Percentiles rank a stretch among this genome's conserved stretches.
These are phyloP conservation scores for Porites rus DNA, from an alignment of 92 coral and sea anemone genomes.

Conservation along the genomic window DNA sequence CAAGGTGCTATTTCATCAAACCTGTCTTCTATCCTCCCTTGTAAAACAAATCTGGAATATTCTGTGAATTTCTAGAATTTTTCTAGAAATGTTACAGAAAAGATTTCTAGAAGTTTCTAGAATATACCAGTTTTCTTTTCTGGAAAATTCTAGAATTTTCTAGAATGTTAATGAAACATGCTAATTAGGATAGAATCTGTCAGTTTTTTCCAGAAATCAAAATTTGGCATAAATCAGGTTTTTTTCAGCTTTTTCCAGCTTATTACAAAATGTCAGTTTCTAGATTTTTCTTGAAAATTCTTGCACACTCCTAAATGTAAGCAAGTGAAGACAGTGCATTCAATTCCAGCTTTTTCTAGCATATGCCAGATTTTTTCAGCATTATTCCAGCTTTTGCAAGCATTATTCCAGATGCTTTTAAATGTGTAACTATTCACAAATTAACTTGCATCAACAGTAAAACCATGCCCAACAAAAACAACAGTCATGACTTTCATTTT, in stretches of 20 bases:
- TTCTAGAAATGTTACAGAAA: constrained; percentile 29
- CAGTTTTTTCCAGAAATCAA: constrained; percentile 25
- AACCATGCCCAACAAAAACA: no score
- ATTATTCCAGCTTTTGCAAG: constrained; percentile 5
- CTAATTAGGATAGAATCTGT: constrained; percentile 14
- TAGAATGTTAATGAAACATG: constrained; percentile 26
- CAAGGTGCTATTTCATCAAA: constrained; percentile 71
- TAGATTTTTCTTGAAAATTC: constrained; percentile 3
- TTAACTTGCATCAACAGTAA: no score
- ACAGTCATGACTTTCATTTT: no score
- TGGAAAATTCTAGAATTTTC: constrained; percentile 31
- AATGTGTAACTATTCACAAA: no score
- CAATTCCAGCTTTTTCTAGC: constrained; percentile 19
- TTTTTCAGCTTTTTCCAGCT: constrained; percentile 26
- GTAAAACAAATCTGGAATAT: constrained; percentile 30
- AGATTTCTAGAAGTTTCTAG: constrained; percentile 28
- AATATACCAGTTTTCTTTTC: constrained; percentile 31
- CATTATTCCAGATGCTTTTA: no score
- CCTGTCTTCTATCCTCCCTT: constrained; percentile 60
- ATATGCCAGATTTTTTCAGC: not conserved
- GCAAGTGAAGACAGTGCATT: not conserved
- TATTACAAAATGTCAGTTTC: constrained; percentile 4
- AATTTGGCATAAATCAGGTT: not conserved
- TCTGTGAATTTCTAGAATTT: constrained; percentile 22
- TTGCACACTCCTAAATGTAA: not conserved